Evolutionary conservation across 2,888 invertebrate species (phyloP), one percentile per base, ranked within the genome.

Genomic region (Drosophila flavopinicola): DNA sequence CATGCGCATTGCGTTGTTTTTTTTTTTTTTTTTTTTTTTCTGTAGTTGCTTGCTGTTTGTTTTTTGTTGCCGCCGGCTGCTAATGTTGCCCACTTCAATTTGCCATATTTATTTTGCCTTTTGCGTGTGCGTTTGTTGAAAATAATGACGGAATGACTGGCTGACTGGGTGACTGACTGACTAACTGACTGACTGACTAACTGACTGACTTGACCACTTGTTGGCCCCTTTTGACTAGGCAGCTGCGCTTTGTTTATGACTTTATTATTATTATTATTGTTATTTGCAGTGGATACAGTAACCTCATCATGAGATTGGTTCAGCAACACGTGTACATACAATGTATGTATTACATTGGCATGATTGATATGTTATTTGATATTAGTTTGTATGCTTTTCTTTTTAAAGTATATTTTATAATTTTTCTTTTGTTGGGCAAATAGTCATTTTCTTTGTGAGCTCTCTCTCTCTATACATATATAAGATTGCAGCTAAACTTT

Each of bases 51-150:
- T 38, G 42, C 17, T 59, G 52, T 13, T 23, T 1, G 11, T 51
- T 44, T 35, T 47, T 54, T 41, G 45, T 32, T 57, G 69, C 71
- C 58, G 44, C 15, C 58, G 58, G 69, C 71, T 59, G 58, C 33
- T 69, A 75, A 72, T 75, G 75, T 75, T 72, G 49, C 65, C 58
- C 69, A 72, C 75, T 85, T 78, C 72, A 85, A 78, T 80, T 82
- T 85, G 82, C 74, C 78, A 77, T 79, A 77, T 79, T 84, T 84
- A 85, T 78, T 80, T 74, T 66, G 70, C 58, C 63, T 75, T 75
- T 70, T 75, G 75, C 71, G 67, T 69, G 68, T 75, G 45, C 58
- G 54, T 72, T 78, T 78, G 72, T 82, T 82, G 72, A 85, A 72
- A 82, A 75, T 66, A 84, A 58, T 75, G 75, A 61, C 60, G 27